These are phyloP conservation scores for Oceanites oceanicus DNA, from an alignment of 2,113 vertebrate species.

Conservation along the genomic window DNA sequence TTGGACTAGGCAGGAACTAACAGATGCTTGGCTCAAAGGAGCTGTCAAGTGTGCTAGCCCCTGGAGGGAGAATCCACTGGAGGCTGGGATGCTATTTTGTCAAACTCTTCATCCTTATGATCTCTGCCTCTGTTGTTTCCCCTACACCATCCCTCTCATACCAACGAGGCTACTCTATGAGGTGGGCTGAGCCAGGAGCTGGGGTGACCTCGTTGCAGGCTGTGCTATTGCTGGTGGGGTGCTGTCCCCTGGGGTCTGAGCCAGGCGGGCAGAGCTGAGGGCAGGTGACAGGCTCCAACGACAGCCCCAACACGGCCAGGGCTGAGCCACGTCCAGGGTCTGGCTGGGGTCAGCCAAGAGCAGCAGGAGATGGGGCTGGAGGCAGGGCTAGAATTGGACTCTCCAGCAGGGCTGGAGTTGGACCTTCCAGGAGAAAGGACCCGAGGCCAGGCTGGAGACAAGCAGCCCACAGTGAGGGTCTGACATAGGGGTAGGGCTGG, in stretches of 20 bases:
- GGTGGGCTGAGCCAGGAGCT: background rate
- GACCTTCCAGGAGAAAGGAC: background rate
- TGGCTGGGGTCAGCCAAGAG: accelerated
- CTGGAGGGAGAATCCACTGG: background rate
- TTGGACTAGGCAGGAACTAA: background rate
- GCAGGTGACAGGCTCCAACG: background rate
- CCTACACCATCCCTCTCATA: background rate
- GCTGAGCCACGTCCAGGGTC: background rate
- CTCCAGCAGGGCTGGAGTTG: background rate
- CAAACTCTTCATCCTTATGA: background rate
- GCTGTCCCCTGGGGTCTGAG: background rate
- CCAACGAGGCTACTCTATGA: background rate
- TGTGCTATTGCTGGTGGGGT: background rate
- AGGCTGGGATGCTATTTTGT: background rate
- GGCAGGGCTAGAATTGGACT: background rate
- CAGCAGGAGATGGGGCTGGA: background rate
- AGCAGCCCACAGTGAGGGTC: background rate
- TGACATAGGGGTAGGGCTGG: background rate
- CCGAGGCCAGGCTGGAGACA: background rate
- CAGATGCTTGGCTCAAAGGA: constrained; percentile 11
- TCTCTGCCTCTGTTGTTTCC: background rate
- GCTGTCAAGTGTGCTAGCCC: background rate
- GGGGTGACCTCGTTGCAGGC: accelerated
- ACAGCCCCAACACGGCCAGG: accelerated
- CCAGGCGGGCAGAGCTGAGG: background rate